Evolutionary conservation across 1,140 invertebrate species (phyloP), one percentile per base, ranked within the genome.

Genomic region (Drosophila leontia): DNA sequence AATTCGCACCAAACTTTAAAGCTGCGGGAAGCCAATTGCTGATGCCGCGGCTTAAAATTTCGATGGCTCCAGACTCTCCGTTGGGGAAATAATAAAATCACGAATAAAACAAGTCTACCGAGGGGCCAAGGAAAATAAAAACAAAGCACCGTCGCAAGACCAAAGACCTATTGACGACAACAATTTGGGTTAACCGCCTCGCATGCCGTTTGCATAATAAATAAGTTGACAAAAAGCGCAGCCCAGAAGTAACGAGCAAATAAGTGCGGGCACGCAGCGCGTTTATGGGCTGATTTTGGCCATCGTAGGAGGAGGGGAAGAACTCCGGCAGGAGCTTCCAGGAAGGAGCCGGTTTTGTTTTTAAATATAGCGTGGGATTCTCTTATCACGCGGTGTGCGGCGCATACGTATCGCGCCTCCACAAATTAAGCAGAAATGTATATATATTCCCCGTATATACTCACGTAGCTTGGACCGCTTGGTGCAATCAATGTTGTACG

Each of bases 401-500:
- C 70, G 85, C 69, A 88, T 88, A 90, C 60, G 55, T 44, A 81
- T 81, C 56, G 59, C 41, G 23, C 13, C 48, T 62, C 17, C 32
- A 47, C 65, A 79, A 79, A 79, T 69, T 53, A 67, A 45, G 34
- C 12, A 58, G 45, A 51, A 35, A 39, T 44, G n/a, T 50, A 32
- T 12, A 32, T 35, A 53, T 53, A 55, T 55, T 23, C 19, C 4
- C 13, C 4, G 34, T 37, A 15, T 55, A 75, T 77, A 95, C 96
- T 97, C 94, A 98, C 97, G 97, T 63, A 96, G 91, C 91, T 96
- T 96, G 3, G 96, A 94, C 68, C 97, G 94, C 72, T 96, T 95
- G 1, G 94, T 94, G 93, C 97, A 98, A 92, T 98, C 97, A 65
- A 98, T 96, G 78, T 97, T 96, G 91, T 97, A 97, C 0, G 97